These are phyloP conservation scores for Myotis findleyi DNA, from an alignment of 2,797 vertebrate species.

Conservation along the genomic window DNA sequence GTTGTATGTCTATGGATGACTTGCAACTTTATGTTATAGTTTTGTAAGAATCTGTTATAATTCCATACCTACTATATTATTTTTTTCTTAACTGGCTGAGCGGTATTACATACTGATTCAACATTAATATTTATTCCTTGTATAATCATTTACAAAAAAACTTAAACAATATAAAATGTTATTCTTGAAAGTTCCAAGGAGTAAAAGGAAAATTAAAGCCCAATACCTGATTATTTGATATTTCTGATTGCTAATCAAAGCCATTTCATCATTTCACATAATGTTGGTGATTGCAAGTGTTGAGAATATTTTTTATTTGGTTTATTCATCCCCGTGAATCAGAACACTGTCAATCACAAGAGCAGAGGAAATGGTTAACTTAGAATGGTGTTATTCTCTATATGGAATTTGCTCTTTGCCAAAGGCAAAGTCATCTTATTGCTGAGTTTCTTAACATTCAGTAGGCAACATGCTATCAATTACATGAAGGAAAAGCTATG, in stretches of 20 bases:
- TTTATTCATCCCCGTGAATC: background rate
- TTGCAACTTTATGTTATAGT: background rate
- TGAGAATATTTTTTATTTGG: background rate
- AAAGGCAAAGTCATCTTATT: conserved; percentile 53
- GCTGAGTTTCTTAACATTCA: conserved; percentile 65
- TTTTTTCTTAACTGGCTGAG: background rate
- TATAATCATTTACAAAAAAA: background rate
- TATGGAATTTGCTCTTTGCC: conserved; percentile 45
- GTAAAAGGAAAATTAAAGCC: background rate
- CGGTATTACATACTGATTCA: background rate
- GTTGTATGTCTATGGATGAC: background rate
- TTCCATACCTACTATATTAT: background rate
- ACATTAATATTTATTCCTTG: conserved; percentile 30
- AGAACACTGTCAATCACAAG: conserved; percentile 49
- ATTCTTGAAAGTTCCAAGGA: background rate
- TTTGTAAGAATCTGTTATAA: background rate
- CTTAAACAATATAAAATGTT: background rate
- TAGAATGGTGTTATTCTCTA: conserved; percentile 31
- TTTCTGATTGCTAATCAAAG: conserved; percentile 49
- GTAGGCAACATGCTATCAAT: conserved; percentile 4
- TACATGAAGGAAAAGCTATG: conserved; percentile 28
- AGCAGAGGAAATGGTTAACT: conserved; percentile 27
- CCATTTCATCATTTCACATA: background rate
- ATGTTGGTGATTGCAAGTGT: background rate
- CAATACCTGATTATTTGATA: background rate